Conservation (phyloP, 2,888 invertebrate species). For the Dilophus febrilis region DNA sequence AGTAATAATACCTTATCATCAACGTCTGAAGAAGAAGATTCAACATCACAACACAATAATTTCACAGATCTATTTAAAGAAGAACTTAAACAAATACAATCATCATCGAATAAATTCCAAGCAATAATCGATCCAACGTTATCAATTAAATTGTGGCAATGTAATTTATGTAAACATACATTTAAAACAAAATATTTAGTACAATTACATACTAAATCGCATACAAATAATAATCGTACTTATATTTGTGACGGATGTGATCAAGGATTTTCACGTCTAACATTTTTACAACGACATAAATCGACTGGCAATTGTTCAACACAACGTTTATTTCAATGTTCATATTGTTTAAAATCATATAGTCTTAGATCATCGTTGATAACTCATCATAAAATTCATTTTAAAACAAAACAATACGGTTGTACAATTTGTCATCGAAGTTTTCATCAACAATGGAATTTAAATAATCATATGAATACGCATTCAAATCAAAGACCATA, state of each 20-base stretch:
- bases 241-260: conserved; percentile 56
- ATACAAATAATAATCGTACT: conserved; percentile 60
- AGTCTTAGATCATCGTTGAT: conserved; percentile 65
- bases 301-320: conserved; percentile 71
- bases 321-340: conserved; percentile 54
- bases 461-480: conserved; percentile 59
- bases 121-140: too few relatives aligned
- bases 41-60: too few relatives aligned
- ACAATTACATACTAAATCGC: conserved; percentile 58
- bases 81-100: too few relatives aligned
- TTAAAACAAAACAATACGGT: conserved; percentile 52
- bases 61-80: too few relatives aligned
- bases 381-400: conserved; percentile 62
- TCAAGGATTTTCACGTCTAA: conserved; percentile 57
- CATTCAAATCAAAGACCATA: conserved; percentile 65
- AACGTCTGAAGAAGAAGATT: too few relatives aligned
- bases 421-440: conserved; percentile 60
- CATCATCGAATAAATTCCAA: too few relatives aligned
- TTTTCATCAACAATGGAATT: conserved; percentile 70
- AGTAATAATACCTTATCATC: too few relatives aligned
- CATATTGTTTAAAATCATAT: conserved; percentile 58
- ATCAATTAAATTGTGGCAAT: conserved; percentile 44
- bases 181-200: conserved; percentile 62
- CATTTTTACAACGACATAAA: conserved; percentile 56
- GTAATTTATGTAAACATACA: conserved; percentile 54